Evolutionary conservation across 2,797 vertebrate genomes (phyloP).

Genomic region (Jordanella pulchra): DNA sequence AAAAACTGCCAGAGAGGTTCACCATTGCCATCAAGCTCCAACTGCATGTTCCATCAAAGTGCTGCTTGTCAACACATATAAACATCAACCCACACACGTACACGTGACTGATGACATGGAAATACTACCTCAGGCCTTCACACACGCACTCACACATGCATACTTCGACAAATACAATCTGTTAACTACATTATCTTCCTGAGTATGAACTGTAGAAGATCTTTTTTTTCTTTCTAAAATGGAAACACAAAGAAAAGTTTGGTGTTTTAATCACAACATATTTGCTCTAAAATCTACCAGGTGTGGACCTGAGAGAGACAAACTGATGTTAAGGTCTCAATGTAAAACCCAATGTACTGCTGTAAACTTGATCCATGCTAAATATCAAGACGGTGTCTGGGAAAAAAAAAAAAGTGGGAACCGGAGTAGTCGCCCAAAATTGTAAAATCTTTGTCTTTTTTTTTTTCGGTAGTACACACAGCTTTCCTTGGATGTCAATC

Average conservation of each 20-base stretch:
- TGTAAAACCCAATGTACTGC: constrained; percentile 38
- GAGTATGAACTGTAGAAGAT: constrained; percentile 74
- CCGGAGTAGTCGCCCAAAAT: background rate
- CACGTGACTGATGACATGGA: constrained; percentile 40
- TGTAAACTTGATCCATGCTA: constrained; percentile 29
- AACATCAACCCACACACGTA: constrained; percentile 39
- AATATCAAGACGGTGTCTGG: constrained; percentile 47
- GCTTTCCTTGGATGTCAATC: background rate
- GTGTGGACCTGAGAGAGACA: constrained; percentile 31
- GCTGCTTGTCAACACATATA: constrained; percentile 65
- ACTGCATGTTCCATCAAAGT: constrained; percentile 68
- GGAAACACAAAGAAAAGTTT: constrained; percentile 27
- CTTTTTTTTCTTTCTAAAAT: constrained; percentile 61
- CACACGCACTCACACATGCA: constrained; percentile 60
- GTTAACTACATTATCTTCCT: constrained; percentile 84
- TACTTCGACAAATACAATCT: constrained; percentile 67
- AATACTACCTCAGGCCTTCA: constrained; percentile 28
- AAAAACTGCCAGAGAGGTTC: constrained; percentile 45
- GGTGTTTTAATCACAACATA: constrained; percentile 27
- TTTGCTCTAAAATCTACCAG: constrained; percentile 26
- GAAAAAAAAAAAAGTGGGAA: too few relatives aligned
- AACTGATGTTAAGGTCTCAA: constrained; percentile 44
- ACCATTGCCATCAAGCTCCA: constrained; percentile 30
- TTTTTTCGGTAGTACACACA: background rate
- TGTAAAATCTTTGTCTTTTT: background rate